Percentiles rank a stretch among this genome's conserved stretches.
Conservation (phyloP, 1,140 invertebrate genomes). For the Caligus rogercresseyi region DNA sequence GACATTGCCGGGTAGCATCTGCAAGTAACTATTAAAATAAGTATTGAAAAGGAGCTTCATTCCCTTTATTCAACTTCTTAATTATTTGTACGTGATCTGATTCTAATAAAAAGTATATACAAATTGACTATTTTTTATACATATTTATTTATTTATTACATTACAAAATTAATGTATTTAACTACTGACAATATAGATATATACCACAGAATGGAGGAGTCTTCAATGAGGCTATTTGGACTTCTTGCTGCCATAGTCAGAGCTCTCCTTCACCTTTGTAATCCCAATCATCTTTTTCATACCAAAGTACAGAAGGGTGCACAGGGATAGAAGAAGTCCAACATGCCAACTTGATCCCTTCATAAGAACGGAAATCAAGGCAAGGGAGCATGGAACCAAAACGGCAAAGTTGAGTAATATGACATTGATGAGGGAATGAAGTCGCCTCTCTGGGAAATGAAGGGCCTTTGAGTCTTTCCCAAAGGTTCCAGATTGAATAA, state of each 20-base stretch:
- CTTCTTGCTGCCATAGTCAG: background rate
- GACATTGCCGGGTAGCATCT: too few relatives aligned
- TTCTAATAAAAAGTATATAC: too few relatives aligned
- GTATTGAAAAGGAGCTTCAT: too few relatives aligned
- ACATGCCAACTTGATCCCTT: background rate
- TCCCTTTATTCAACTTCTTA: too few relatives aligned
- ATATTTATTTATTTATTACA: too few relatives aligned
- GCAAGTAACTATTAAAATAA: too few relatives aligned
- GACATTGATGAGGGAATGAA: background rate
- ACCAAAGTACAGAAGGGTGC: background rate
- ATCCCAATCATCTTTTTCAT: conserved; percentile 15
- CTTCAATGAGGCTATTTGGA: too few relatives aligned
- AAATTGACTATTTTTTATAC: too few relatives aligned
- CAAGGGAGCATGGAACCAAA: background rate
- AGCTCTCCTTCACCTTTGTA: conserved; percentile 11
- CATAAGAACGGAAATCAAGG: background rate
- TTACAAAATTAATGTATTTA: too few relatives aligned
- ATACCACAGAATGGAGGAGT: too few relatives aligned
- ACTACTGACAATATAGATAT: too few relatives aligned
- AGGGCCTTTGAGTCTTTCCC: background rate
- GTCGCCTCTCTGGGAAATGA: background rate
- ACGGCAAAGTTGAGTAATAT: background rate
- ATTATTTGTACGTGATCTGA: too few relatives aligned
- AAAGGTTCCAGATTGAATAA: background rate
- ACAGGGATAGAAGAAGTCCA: background rate